Conservation (phyloP, 2,113 vertebrate genomes). For the Platysternon megacephalum region DNA sequence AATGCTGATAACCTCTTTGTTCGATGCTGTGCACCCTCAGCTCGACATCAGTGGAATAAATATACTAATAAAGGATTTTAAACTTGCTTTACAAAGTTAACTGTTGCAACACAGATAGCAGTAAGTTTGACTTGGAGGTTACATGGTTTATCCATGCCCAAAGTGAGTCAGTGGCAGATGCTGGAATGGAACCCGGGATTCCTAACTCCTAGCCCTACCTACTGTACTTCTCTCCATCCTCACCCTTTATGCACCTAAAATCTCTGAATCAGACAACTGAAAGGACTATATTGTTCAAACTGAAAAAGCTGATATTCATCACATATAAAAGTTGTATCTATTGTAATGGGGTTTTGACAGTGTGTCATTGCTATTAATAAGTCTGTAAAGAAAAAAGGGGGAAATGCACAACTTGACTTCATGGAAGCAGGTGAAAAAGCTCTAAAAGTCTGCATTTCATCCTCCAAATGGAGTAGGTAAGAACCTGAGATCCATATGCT, state of each 20-base stretch:
- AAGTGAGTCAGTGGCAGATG: neutral
- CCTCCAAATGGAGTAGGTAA: neutral
- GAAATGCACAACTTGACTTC: neutral
- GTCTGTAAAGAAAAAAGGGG: neutral
- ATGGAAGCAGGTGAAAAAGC: neutral
- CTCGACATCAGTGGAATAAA: neutral
- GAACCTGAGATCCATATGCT: neutral
- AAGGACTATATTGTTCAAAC: neutral
- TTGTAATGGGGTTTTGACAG: neutral
- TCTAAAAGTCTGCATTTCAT: neutral
- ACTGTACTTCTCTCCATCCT: neutral
- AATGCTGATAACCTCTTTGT: neutral
- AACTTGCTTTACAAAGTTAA: slow-evolving; percentile 1
- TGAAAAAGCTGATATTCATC: neutral
- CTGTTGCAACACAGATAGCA: neutral
- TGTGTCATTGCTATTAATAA: neutral
- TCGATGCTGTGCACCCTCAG: neutral
- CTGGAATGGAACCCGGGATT: neutral
- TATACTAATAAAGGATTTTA: neutral
- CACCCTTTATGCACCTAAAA: neutral
- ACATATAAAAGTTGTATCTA: neutral
- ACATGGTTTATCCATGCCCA: neutral
- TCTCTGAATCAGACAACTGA: neutral
- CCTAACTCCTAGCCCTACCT: neutral
- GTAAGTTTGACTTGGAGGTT: neutral